A percentile compares a stretch with the other conserved stretches of the same genome.
phyloP scores from a whole-genome alignment of 2,888 invertebrate species.

The Bursaphelenchus okinawaensis region DNA sequence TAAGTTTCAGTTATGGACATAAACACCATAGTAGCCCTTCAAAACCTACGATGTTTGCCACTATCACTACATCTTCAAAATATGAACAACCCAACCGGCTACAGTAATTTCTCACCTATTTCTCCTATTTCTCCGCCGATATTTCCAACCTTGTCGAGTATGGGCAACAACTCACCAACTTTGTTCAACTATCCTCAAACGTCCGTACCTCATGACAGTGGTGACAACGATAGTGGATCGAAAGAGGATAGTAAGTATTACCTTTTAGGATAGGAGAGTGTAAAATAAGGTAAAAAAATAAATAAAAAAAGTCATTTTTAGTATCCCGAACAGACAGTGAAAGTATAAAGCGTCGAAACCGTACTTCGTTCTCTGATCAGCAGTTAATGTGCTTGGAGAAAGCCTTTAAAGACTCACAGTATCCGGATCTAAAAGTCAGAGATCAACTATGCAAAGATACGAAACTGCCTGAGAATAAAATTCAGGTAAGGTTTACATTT shows the following conservation, averaged over 20 bases:
- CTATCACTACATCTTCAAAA: too few relatives aligned
- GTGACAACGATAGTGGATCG: not conserved
- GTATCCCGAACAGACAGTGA: constrained; percentile 7
- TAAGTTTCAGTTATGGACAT: not conserved
- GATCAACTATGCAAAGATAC: constrained; percentile 25
- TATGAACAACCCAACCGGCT: not conserved
- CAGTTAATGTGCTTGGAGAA: constrained; percentile 30
- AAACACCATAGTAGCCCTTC: not conserved
- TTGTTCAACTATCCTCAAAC: not conserved
- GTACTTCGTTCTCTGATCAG: constrained; percentile 28
- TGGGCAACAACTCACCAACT: too few relatives aligned
- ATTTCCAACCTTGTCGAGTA: not conserved
- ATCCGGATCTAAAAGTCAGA: constrained; percentile 25
- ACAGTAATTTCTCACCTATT: not conserved
- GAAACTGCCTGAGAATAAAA: constrained; percentile 25
- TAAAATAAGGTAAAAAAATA: too few relatives aligned
- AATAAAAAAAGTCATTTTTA: too few relatives aligned
- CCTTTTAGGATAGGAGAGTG: too few relatives aligned
- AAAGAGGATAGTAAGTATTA: not conserved
- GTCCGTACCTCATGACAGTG: not conserved
- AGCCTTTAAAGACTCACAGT: constrained; percentile 27
- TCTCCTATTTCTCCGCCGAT: not conserved
- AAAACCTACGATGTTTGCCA: not conserved
- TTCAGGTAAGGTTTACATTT: constrained; percentile 23
- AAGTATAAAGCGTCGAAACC: constrained; percentile 21